Evolutionary conservation across 1,140 invertebrate genomes (phyloP), one percentile per base, ranked within the genome.

Genomic region (Drosophila sp.): DNA sequence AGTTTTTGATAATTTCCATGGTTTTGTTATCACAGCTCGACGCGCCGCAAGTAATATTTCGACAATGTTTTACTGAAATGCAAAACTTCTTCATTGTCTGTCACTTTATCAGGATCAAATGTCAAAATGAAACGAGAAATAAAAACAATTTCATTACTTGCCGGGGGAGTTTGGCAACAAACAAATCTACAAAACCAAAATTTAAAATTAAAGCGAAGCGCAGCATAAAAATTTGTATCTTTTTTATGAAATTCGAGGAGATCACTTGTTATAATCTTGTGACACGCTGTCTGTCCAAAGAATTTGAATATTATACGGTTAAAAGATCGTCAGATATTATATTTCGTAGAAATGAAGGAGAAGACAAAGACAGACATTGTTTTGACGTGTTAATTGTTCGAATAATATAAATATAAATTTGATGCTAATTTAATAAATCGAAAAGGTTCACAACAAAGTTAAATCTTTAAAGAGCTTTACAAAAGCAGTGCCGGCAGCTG

Each of bases 201-300:
- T n/a, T n/a, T n/a, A 46, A 46, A 29, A 57, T 9, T 13, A 43
- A 7, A 27, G 9, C 13, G 0, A 27, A 11, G 34, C 7, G 11
- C 40, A 34, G 61, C 13, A 14, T 29, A 34, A 48, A 54, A 54
- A 54, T 21, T 48, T 48, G 41, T 43, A 2, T 43, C 16, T 43
- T 45, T 32, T 32, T 29, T 7, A 29, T 9, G 57, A 18, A 36
- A 61, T 21, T 25, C 7, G 32, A 50, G 58, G 21, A 38, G 43
- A 71, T 72, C 61, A 64, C 61, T 57, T 56, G n/a, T 50, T 50
- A 29, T 56, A 29, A 51, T 18, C 16, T 59, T 51, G 53, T 58
- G 54, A 45, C 63, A 65, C 5, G 25, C 18, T 21, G 21, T 21
- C 21, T 27, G 9, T 32, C 7, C 4, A 50, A 32, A 25, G 13